Evolutionary conservation across 2,797 vertebrate species (phyloP), one percentile per base, ranked within the genome.

Genomic region (Silurus lanzhouensis): DNA sequence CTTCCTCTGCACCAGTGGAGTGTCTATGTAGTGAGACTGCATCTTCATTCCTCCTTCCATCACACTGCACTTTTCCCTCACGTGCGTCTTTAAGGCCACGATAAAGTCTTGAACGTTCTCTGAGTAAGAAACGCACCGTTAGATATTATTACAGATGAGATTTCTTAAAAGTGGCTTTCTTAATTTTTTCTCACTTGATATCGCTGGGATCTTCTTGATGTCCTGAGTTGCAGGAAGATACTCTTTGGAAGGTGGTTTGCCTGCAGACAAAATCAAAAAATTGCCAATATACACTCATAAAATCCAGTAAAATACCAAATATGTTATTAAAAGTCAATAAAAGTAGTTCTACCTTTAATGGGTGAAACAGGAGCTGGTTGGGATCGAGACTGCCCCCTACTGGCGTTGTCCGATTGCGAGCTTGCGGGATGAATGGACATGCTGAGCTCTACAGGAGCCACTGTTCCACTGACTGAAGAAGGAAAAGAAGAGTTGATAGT

Each of bases 81-180:
- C 91, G 72, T 91, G 90, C 52, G 93, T 89, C 90, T 93, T 96
- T 9, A 95, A 92, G 0, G 87, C 88, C 0, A 68, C 68, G 60
- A 92, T 91, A 90, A 96, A 97, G 22, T 85, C 83, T 88, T 93
- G 93, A 57, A 97, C 96, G 1, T 82, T 77, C 81, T 94, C 98
- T 99, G 91, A 12, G 85, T 78, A 83, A 77, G n/a, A 88, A 64
- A 72, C 0, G 60, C 38, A 82, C 70, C 5, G 25, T 60, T 1
- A 57, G 48, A 38, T 52, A 7, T 74, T 52, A 52, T 5, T 52
- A 52, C 48, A 2, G 8, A n/a, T 15, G 13, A 71, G 46, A 22
- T 83, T 64, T 52, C 12, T 3, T 22, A 12, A 52, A 38, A 52
- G 6, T 13, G 38, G 60, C 9, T 5, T n/a, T 74, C 3, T 8